Evolutionary conservation across 2,797 vertebrate species (phyloP), one percentile per base, ranked within the genome.

Genomic region (Tinamus major): DNA sequence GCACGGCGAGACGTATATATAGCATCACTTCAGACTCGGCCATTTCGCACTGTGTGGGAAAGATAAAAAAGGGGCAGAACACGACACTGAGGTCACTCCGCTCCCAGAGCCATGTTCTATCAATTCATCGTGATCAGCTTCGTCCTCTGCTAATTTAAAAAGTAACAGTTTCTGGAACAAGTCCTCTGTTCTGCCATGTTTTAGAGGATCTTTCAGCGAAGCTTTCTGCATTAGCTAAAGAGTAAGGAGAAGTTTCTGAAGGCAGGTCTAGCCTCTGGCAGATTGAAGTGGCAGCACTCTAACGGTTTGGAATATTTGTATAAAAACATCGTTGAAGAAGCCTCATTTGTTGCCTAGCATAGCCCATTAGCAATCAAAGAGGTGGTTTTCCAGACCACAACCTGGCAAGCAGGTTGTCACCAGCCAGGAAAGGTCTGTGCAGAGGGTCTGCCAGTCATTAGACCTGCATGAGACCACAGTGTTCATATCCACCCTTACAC

Each of bases 21-120:
- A 88, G 76, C 56, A 90, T 1, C 58, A 41, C 61, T 96, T 81
- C 55, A 77, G 79, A 27, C 79, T 69, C 6, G 3, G 27, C 86
- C 62, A 84, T 79, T 79, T 42, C 83, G 81, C 85, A 94, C 56
- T 85, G 92, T 97, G 96, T 96, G 93, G 94, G 94, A 96, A 97
- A 97, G 95, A 96, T 91, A 95, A 96, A 96, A 94, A 81, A n/a
- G 90, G 86, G 96, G 95, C 87, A 97, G 77, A 90, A 79, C 55
- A 82, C 29, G 68, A 91, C 97, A 92, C 75, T 16, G 89, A 92
- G 97, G 97, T 97, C 97, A 95, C 96, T 79, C 94, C 82, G 96
- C 96, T 96, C 97, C 97, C 97, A 97, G 92, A 93, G 82, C 87
- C 92, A 81, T 1, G 4, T 77, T 94, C 82, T 92, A 90, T 94